These are phyloP conservation scores for Marmota flaviventris DNA, from an alignment of 2,113 vertebrate genomes.

Conservation along the genomic window DNA sequence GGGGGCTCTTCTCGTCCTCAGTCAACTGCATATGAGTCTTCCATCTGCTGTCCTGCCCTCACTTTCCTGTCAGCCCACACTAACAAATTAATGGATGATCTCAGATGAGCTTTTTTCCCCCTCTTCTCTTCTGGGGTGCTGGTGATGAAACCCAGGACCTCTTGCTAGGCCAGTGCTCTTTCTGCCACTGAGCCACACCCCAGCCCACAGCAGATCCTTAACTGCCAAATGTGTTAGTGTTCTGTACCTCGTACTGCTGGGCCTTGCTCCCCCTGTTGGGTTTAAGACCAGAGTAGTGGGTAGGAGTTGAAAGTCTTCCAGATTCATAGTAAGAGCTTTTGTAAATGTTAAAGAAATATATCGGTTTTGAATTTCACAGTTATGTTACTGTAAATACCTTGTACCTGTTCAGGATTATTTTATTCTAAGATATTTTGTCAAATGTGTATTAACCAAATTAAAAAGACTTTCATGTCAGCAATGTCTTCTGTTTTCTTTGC, in stretches of 20 bases:
- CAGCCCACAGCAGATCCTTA: not conserved
- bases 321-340: slow-evolving; percentile 27
- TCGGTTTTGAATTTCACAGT: slow-evolving; percentile 51
- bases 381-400: slow-evolving; percentile 71
- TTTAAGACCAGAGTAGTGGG: slow-evolving; percentile 24
- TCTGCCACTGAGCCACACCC: not conserved
- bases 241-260: slow-evolving; percentile 8
- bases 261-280: not conserved
- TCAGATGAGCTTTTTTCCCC: too few species aligned
- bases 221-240: slow-evolving; percentile 50
- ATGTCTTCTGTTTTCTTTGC: not conserved
- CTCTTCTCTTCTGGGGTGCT: not conserved
- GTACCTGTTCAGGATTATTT: slow-evolving; percentile 54
- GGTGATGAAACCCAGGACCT: not conserved
- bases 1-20: not conserved
- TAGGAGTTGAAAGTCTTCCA: slow-evolving; percentile 76
- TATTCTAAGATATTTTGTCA: slow-evolving; percentile 77
- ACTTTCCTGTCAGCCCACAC: slow-evolving; percentile 14
- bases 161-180: not conserved
- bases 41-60: slow-evolving; percentile 39
- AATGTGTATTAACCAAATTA: slow-evolving; percentile 73
- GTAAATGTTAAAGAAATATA: slow-evolving; percentile 20
- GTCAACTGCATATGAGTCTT: slow-evolving; percentile 66
- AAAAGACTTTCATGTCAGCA: slow-evolving; percentile 65
- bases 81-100: not conserved